These are phyloP conservation scores for Platycercus adscitus DNA, from an alignment of 2,113 vertebrate genomes.

Conservation along the genomic window DNA sequence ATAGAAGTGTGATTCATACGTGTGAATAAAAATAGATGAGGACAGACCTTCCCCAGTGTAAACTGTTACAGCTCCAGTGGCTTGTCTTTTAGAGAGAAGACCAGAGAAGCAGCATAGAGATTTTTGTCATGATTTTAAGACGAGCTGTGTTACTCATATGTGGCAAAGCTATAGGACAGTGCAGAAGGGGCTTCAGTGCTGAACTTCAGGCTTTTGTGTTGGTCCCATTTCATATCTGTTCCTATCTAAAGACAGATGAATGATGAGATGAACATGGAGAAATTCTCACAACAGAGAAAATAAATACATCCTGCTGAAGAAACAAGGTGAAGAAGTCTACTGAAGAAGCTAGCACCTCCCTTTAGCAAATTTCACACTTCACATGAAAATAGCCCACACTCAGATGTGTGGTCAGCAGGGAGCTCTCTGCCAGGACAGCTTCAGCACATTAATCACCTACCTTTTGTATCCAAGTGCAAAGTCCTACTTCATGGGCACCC, in stretches of 20 bases:
- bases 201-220: neutral
- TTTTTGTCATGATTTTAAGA: neutral
- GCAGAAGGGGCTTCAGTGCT: neutral
- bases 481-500: neutral
- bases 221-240: neutral
- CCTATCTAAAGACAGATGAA: neutral
- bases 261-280: neutral
- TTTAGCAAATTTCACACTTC: constrained; percentile 17
- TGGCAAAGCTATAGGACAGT: neutral
- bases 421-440: neutral
- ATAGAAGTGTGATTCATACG: constrained; percentile 35
- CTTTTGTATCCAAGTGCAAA: neutral
- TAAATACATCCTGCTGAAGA: neutral
- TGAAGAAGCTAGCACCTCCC: neutral
- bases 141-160: neutral
- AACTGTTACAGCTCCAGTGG: neutral
- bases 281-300: neutral
- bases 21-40: constrained; percentile 54
- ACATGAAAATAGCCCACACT: neutral
- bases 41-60: constrained; percentile 37
- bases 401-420: neutral
- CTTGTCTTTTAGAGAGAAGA: neutral
- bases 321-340: neutral
- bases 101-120: neutral
- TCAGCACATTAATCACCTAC: neutral